Conservation (phyloP, 2,888 invertebrate genomes). For the Drosophila prolongata region DNA sequence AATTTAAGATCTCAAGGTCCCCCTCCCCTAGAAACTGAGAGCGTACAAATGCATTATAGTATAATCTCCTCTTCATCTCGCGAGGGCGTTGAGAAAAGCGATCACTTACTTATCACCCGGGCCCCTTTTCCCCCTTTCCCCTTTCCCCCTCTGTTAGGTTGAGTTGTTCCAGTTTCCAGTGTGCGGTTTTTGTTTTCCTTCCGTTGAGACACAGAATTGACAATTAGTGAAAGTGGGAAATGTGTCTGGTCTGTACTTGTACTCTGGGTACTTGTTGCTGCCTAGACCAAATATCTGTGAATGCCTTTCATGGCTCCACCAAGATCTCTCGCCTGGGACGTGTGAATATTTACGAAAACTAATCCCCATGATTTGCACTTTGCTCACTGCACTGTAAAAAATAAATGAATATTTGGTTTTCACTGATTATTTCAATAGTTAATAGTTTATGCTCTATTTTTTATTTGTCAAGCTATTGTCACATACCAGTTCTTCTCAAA, state of each 20-base stretch:
- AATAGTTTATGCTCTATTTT: too few species aligned
- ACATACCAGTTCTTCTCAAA: too few species aligned
- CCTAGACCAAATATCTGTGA: conserved; percentile 21
- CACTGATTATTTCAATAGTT: too few species aligned
- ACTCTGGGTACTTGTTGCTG: conserved; percentile 24
- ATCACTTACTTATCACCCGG: conserved; percentile 23
- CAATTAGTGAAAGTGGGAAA: conserved; percentile 80
- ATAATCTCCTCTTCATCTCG: conserved; percentile 25
- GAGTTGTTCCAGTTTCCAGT: conserved; percentile 52
- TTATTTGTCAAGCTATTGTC: too few species aligned
- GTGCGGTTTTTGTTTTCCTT: conserved; percentile 63
- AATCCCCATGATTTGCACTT: conserved; percentile 67
- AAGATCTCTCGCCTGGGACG: conserved; percentile 49
- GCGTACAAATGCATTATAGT: conserved; percentile 16
- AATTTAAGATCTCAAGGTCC: not conserved
- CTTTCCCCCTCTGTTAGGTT: not conserved
- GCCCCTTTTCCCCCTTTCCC: not conserved
- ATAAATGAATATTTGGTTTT: not conserved
- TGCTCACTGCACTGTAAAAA: conserved; percentile 5
- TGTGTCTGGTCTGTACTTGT: conserved; percentile 28
- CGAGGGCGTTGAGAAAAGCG: conserved; percentile 62
- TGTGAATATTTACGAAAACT: conserved; percentile 64
- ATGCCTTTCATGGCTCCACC: conserved; percentile 53
- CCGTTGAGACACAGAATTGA: conserved; percentile 74
- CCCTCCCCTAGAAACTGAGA: not conserved